Evolutionary conservation across 2,888 invertebrate genomes (phyloP), one percentile per base, ranked within the genome.

Genomic region (Holacanthella duospinosa): DNA sequence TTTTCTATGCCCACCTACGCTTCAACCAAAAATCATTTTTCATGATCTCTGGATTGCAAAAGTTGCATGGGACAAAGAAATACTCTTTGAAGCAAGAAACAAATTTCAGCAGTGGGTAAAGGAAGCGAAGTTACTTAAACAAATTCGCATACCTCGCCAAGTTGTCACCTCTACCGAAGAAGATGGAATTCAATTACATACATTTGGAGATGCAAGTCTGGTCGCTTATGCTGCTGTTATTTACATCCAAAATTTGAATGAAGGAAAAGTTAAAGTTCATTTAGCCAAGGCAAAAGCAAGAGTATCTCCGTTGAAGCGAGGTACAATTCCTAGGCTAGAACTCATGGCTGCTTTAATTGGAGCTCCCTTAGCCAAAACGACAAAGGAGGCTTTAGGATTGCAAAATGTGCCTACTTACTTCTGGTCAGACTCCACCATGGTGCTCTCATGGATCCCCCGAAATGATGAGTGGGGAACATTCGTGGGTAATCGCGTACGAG

Each of bases 321-420:
- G 67, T 21, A 74, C 72, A 1, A 75, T 75, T 28, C 75, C 75
- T 1, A 60, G 75, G 24, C 59, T 76, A n/a, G 75, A 76, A 66
- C 61, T 75, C 29, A 53, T 75, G 44, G 75, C 69, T 4, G 71
- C 73, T 12, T 61, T 68, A 9, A 72, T 75, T 24, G 73, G 70
- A 21, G 71, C 68, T 1, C 57, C 74, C 58, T 56, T 75, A 19
- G 63, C 61, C 26, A 36, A 55, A 9, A 60, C 29, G 12, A 60
- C 71, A 1, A 43, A 64, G 19, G 63, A 63, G 25, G 60, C 58
- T 25, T 53, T 74, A 6, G 64, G 64, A n/a, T 29, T 55, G 2
- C 43, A 67, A 53, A n/a, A n/a, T n/a, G 36, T 63, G n/a, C 29
- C 44, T 3, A 29, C 29, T 1, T 21, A n/a, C 19, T 67, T 56